Base-by-base conservation (phyloP, 1,140 invertebrate genomes). In the Drosophila pseudoobscura region DNA sequence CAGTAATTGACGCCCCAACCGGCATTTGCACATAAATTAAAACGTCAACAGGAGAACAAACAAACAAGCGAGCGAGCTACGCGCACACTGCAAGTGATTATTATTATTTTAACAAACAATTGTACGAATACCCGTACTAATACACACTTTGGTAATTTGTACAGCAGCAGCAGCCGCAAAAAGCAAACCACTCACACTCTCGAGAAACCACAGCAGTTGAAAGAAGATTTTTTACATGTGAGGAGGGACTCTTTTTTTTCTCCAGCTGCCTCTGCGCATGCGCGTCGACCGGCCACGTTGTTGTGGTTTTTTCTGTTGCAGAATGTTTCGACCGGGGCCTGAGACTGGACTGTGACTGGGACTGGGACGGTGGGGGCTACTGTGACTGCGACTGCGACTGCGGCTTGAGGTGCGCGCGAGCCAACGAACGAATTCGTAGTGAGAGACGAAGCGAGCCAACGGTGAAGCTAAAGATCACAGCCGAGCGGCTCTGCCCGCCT, bases 341-440 rank as follows among this genome's bases (percentile, higher is more conserved):
- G 31, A 11, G 35, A 39, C 35, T 39, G 35, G 35, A 17, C 17
- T 17, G 17, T 2, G 8, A 31, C 29, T 17, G 17, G 29, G 8
- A 31, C 29, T 31, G 17, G 17, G 17, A 24, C 22, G 2, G 22
- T 4, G 29, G 9, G 9, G 9, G 9, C 31, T 11, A 35, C 31
- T 35, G 7, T 7, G 31, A 11, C 35, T 39, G 55, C 6, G 26
- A 41, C 35, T 22, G 57, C 46, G 71, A 22, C 69, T 74, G 57
- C 69, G 62, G 66, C 53, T 39, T 55, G 52, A 45, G 39, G 57
- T 79, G 69, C 63, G 78, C 69, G 65, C 89, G 69, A 91, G 76
- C 77, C 82, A 89, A 91, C 89, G 89, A 88, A 84, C 89, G 89
- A 75, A 78, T 82, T 88, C 77, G 89, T 90, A 88, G 84, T 91